phyloP scores from a whole-genome alignment of 2,113 vertebrate species.

The Heliornis fulica region DNA sequence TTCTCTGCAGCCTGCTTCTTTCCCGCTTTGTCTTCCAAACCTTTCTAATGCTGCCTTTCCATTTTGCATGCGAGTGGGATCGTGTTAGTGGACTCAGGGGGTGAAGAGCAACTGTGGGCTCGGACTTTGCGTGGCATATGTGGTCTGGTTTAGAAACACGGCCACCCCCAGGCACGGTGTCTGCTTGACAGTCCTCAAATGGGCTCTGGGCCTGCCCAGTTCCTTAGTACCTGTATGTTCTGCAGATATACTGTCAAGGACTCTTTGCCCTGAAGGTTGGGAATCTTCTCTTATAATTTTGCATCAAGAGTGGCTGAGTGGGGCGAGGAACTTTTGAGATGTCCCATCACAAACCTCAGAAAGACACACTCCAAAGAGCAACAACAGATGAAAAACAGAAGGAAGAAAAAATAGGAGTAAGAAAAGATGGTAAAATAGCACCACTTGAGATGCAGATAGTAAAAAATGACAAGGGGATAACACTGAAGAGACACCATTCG shows the following conservation, averaged over 20 bases:
- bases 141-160: too few species aligned
- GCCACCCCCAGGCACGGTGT: neutral
- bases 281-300: neutral
- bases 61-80: neutral
- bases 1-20: neutral
- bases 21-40: neutral
- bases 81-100: neutral
- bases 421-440: neutral
- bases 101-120: neutral
- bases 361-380: neutral
- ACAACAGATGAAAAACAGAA: neutral
- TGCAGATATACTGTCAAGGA: neutral
- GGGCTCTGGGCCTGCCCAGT: neutral
- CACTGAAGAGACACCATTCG: accelerated
- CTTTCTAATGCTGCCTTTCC: neutral
- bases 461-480: neutral
- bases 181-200: neutral
- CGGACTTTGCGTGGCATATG: neutral
- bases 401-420: neutral
- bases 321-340: neutral
- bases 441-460: neutral
- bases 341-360: neutral
- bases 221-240: neutral
- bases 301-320: neutral
- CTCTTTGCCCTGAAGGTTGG: neutral